Percentiles rank a stretch among this genome's conserved stretches.
These are phyloP conservation scores for Eunapius fragilis DNA, from an alignment of 37 sponge, comb jelly and placozoan genomes.

Conservation along the genomic window DNA sequence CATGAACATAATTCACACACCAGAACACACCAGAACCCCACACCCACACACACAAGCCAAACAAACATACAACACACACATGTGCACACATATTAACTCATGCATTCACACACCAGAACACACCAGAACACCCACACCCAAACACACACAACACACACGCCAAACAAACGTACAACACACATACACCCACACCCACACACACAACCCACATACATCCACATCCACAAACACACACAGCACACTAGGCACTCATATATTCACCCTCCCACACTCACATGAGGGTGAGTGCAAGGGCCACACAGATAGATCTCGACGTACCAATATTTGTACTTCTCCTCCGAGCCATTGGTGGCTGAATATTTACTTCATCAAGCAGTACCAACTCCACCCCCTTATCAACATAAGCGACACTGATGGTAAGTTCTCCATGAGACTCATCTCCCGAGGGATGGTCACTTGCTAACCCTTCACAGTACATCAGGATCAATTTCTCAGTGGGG, in stretches of 20 bases:
- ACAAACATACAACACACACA: too few relatives aligned
- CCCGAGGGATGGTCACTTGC: neutral
- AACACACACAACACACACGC: too few relatives aligned
- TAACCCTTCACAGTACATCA: conserved; percentile 30
- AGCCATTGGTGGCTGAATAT: neutral
- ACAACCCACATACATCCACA: too few relatives aligned
- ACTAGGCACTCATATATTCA: neutral
- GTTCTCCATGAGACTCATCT: neutral
- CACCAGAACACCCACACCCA: too few relatives aligned
- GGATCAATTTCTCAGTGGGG: conserved; percentile 32
- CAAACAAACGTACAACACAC: too few relatives aligned
- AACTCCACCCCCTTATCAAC: neutral
- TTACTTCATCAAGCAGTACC: neutral
- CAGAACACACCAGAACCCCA: too few relatives aligned
- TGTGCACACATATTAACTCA: too few relatives aligned
- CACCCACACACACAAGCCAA: too few relatives aligned
- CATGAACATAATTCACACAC: too few relatives aligned
- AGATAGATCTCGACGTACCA: neutral
- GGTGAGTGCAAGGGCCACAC: neutral
- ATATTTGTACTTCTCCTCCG: neutral
- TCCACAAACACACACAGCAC: neutral
- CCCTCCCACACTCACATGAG: neutral
- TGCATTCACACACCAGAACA: too few relatives aligned
- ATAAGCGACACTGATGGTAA: conserved; percentile 33
- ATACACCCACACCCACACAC: too few relatives aligned